Evolutionary conservation across 2,113 vertebrate species (phyloP), one percentile per base, ranked within the genome.

Genomic region (Amblyopsis rosae): DNA sequence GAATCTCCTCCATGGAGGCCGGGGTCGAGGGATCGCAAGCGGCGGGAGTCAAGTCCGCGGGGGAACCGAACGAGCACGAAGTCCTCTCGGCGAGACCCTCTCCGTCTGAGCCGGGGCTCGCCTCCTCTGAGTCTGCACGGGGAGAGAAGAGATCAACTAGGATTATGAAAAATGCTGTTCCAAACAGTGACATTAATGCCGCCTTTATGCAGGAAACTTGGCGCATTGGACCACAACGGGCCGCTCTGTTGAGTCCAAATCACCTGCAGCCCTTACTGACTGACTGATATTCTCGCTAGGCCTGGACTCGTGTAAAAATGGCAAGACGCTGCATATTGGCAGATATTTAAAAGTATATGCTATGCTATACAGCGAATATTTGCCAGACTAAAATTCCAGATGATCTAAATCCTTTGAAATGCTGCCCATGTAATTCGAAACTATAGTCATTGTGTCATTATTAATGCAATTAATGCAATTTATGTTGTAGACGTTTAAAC

Each of bases 1-100:
- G 96, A 77, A 98, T 98, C 83, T 98, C 97, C 72, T 98, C 97
- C 98, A 99, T 98, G 80, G 96, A 97, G 70, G 94, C 93, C 76
- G 95, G 81, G 58, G 95, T 83, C 13, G 90, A 88, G 10, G 91
- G 79, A 9, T 92, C 90, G 65, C 91, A 90, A 75, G 89, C 77
- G 16, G 79, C 86, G 1, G 90, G 81, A 48, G 93, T 89, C 88
- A 99, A 89, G 58, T 98, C 96, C 17, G 92, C 70, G 56, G 94
- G 94, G n/a, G 96, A 88, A 51, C 93, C 93, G 81, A 97, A 98
- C 7, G 98, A 97, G 85, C 98, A 98, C 77, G 97, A 95, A 0
- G 96, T 96, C 82, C 95, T 92, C 83, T 98, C 96, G 6, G 96
- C 91, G 85, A 98, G 83, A 56, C 93, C 96, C 82, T 98, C 96